Conservation (phyloP, 2,797 vertebrate genomes). For the Falco peregrinus region DNA sequence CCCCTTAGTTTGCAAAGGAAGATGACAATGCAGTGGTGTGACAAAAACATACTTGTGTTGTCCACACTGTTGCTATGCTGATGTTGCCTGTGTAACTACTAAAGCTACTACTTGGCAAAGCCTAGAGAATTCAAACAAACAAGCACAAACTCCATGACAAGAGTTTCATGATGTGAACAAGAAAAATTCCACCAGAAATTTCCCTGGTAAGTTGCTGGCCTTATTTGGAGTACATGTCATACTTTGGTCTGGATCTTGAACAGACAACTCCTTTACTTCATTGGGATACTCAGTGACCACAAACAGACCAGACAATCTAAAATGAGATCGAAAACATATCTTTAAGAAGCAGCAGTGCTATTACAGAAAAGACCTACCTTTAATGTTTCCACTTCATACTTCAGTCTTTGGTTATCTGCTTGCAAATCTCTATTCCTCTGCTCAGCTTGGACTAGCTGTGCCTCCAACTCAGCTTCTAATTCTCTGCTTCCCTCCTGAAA, state of each 20-base stretch:
- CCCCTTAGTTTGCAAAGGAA: background rate
- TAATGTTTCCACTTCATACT: slow-evolving; percentile 88
- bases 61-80: background rate
- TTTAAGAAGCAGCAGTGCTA: background rate
- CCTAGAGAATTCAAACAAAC: background rate
- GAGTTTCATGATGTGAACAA: background rate
- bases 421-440: slow-evolving; percentile 94
- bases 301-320: background rate
- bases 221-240: background rate
- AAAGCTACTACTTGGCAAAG: background rate
- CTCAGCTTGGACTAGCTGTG: slow-evolving; percentile 92
- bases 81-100: background rate
- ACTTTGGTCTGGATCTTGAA: background rate
- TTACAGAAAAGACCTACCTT: slow-evolving; percentile 80
- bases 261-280: background rate
- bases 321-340: background rate
- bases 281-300: background rate
- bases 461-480: slow-evolving; percentile 95
- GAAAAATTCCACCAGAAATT: background rate
- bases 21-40: background rate
- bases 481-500: slow-evolving; percentile 98
- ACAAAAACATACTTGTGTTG: background rate
- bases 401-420: slow-evolving; percentile 93
- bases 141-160: background rate
- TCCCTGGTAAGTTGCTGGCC: background rate